A percentile compares a stretch with the other conserved stretches of the same genome.
These are phyloP conservation scores for Torymus texanus DNA, from an alignment of 2,888 invertebrate species.

Conservation along the genomic window DNA sequence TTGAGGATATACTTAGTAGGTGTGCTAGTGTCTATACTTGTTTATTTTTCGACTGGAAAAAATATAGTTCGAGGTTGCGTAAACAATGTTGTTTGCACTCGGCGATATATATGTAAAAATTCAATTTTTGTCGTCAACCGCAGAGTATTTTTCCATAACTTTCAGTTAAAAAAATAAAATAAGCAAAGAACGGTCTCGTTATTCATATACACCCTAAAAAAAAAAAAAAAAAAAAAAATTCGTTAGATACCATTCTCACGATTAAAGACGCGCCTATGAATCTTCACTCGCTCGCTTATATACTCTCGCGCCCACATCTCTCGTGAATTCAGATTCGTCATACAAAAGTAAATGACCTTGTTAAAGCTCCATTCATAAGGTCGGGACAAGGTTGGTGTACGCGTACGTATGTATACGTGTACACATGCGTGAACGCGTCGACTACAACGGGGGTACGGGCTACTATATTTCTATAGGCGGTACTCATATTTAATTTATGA, in stretches of 20 bases:
- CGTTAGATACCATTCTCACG: slow-evolving; percentile 28
- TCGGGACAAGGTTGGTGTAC: slow-evolving; percentile 39
- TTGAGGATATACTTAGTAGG: too few species aligned
- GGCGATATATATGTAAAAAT: too few species aligned
- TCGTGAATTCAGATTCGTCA: slow-evolving; percentile 49
- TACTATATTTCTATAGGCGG: neutral
- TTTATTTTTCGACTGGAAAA: too few species aligned
- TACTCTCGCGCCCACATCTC: slow-evolving; percentile 46
- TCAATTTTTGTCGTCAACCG: too few species aligned
- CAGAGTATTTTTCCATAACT: too few species aligned
- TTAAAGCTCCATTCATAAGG: slow-evolving; percentile 48
- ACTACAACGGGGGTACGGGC: neutral
- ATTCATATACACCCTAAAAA: neutral
- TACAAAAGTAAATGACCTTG: slow-evolving; percentile 50
- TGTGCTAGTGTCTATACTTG: too few species aligned
- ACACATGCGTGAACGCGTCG: too few species aligned
- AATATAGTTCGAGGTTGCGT: too few species aligned
- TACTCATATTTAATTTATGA: slow-evolving; percentile 39
- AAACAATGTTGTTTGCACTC: too few species aligned
- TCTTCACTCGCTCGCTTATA: neutral
- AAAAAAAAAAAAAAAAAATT: slow-evolving; percentile 25
- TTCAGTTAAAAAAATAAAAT: too few species aligned
- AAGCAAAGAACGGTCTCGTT: too few species aligned
- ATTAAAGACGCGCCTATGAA: neutral
- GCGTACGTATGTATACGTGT: too few species aligned